Percentiles rank a stretch among this genome's conserved stretches.
phyloP scores from a whole-genome alignment of 2,797 vertebrate genomes.

The Gobio occitaniae region DNA sequence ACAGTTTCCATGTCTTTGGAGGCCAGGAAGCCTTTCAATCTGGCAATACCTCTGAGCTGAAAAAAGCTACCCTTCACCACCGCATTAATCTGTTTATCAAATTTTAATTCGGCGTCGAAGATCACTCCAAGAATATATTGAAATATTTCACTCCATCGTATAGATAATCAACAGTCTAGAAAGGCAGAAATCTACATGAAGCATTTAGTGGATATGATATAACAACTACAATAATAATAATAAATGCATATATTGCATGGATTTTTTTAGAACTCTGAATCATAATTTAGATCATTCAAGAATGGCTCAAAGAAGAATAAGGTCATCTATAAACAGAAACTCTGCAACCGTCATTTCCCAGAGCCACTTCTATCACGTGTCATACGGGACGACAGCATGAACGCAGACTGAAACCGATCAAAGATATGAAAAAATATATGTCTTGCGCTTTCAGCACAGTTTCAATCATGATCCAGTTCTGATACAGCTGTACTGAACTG shows the following conservation, averaged over 20 bases:
- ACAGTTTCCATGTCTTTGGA: no score
- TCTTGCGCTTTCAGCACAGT: not conserved
- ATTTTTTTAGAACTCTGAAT: not conserved
- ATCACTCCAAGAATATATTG: no score
- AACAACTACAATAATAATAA: not conserved
- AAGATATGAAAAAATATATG: not conserved
- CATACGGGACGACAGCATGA: not conserved
- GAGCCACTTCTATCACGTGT: not conserved
- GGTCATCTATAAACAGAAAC: constrained; percentile 6
- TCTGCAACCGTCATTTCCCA: constrained; percentile 9
- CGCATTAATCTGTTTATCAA: no score
- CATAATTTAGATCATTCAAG: not conserved
- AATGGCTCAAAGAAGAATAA: not conserved
- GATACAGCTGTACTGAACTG: not conserved
- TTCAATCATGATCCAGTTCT: constrained; percentile 6
- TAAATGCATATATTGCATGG: not conserved
- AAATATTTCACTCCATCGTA: not conserved
- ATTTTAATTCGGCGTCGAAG: no score
- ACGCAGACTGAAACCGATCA: not conserved
- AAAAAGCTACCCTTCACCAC: no score
- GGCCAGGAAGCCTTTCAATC: no score
- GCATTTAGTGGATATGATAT: not conserved
- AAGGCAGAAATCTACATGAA: not conserved
- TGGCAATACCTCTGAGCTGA: no score
- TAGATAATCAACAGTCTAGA: not conserved